phyloP scores from a whole-genome alignment of 2,888 invertebrate species.

The Napeogenes inachia region DNA sequence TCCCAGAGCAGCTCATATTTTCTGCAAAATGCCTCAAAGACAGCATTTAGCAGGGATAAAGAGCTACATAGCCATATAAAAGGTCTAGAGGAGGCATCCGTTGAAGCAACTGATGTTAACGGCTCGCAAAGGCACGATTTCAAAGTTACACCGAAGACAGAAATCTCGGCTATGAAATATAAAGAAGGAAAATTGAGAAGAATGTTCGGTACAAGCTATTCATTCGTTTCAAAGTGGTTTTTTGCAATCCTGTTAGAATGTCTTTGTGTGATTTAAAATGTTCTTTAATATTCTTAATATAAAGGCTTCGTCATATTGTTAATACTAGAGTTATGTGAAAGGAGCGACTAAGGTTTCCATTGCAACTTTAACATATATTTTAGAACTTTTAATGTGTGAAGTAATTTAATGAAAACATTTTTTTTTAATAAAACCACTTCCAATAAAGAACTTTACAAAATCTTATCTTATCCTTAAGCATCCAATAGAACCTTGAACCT shows the following conservation, averaged over 20 bases:
- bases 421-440: no score
- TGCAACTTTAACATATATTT: no score
- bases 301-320: not conserved
- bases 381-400: no score
- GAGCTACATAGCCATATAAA: slow-evolving; percentile 37
- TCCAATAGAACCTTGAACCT: no score
- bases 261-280: not conserved
- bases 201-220: slow-evolving; percentile 5
- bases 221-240: slow-evolving; percentile 3
- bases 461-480: no score
- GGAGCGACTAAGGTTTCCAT: no score
- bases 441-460: no score
- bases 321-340: no score
- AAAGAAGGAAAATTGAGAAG: slow-evolving; percentile 15
- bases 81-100: slow-evolving; percentile 39
- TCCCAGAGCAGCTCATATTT: slow-evolving; percentile 28
- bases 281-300: not conserved
- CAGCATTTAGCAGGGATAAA: slow-evolving; percentile 38
- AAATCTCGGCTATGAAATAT: slow-evolving; percentile 29
- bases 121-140: slow-evolving; percentile 36
- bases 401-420: no score
- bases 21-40: slow-evolving; percentile 33
- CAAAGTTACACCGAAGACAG: slow-evolving; percentile 25
- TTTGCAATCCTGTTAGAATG: not conserved
- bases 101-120: slow-evolving; percentile 38